Evolutionary conservation across 2,797 vertebrate species (phyloP), one percentile per base, ranked within the genome.

Genomic region (Helarctos malayanus): DNA sequence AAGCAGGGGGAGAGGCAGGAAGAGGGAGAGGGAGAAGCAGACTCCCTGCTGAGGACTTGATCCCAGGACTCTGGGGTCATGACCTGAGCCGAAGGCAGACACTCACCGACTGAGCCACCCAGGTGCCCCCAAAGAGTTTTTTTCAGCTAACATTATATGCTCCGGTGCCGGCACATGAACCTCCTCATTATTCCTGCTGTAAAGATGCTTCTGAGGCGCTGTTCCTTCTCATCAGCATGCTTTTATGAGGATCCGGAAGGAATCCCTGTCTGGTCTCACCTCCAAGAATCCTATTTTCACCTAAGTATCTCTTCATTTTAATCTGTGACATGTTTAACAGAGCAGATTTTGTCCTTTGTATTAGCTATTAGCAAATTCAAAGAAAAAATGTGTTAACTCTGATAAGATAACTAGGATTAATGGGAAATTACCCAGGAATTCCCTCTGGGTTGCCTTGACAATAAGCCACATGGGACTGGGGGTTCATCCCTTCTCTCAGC

Each of bases 151-250:
- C 25, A 25, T 13, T 18, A 23, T 29, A 29, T 0, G 16, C 21
- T 13, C 29, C 47, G 73, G 23, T 2, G 29, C 52, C 18, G 15
- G 41, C 47, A 54, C 7, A 38, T 9, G 59, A 59, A 57, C 25
- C 18, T 5, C 4, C 1, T 3, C 2, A 5, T 32, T 3, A 7
- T 4, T 57, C 57, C 7, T 8, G 0, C 21, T 4, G 8, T 21
- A 12, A 21, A 45, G 68, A 52, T 7, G 75, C 54, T 32, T n/a
- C 27, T 18, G 61, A n/a, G 61, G 80, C 9, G 47, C 9, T 1
- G 1, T 0, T 27, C 32, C 1, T 7, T 61, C 65, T 19, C 38
- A 47, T 3, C 2, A 6, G 68, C 32, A 2, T 32, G 45, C 68
- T 35, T 52, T n/a, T 2, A 82, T 0, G 21, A 54, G 16, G 52